phyloP scores from a whole-genome alignment of 2,888 invertebrate species.

The Oasisia sp. region DNA sequence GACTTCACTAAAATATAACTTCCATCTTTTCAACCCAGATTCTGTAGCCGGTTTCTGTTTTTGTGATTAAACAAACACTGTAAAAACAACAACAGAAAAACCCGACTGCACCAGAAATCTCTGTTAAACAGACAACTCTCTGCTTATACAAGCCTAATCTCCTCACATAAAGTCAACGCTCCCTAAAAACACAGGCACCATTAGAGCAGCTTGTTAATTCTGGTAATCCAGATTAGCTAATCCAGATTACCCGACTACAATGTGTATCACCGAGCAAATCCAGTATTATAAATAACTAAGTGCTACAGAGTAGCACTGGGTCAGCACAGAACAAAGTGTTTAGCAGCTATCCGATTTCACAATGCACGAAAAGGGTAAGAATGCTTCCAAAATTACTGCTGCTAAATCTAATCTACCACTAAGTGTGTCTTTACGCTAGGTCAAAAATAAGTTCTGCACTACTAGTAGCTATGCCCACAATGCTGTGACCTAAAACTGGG shows the following conservation, averaged over 20 bases:
- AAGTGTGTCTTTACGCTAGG: background rate
- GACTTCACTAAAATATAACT: no score
- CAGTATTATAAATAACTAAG: background rate
- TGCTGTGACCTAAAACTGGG: background rate
- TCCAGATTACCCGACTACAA: background rate
- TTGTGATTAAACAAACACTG: background rate
- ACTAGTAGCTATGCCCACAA: background rate
- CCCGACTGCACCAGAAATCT: background rate
- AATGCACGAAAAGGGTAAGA: background rate
- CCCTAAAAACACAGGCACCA: background rate
- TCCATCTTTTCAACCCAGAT: background rate
- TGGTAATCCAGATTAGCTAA: background rate
- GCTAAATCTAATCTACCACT: background rate
- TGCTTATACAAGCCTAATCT: background rate
- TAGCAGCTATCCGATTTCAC: background rate
- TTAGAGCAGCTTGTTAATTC: background rate
- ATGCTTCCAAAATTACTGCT: background rate
- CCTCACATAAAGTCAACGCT: background rate
- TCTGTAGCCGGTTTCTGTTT: background rate
- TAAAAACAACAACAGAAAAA: background rate
- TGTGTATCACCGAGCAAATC: background rate
- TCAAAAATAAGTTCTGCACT: background rate
- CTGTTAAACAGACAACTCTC: background rate
- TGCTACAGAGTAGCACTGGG: background rate
- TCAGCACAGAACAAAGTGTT: background rate